Evolutionary conservation across 2,113 vertebrate species (phyloP).

Genomic region (Bungarus multicinctus): DNA sequence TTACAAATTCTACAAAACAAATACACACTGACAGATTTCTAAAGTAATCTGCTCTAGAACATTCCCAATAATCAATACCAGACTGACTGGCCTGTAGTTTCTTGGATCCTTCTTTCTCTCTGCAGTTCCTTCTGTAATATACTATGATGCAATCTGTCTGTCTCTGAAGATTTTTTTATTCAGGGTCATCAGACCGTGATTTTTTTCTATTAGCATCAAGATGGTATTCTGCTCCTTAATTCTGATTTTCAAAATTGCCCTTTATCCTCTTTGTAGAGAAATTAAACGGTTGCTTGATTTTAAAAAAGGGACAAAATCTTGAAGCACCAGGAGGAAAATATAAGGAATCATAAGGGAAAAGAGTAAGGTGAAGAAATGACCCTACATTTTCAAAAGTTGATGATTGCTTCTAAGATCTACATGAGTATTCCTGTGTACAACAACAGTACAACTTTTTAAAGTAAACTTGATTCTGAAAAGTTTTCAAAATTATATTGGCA

Average conservation of each 20-base stretch:
- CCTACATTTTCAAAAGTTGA: not conserved
- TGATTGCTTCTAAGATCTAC: not conserved
- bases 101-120: not conserved
- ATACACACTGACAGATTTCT: not conserved
- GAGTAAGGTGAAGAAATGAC: not conserved
- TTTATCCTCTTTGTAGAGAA: not conserved
- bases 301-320: not conserved
- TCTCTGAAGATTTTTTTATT: not conserved
- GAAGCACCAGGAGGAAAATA: not conserved
- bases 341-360: not conserved
- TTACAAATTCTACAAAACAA: not conserved
- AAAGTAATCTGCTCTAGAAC: not conserved
- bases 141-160: not conserved
- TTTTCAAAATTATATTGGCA: not conserved
- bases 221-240: not conserved
- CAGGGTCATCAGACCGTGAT: not conserved
- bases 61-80: not conserved
- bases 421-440: not conserved
- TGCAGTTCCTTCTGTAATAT: not conserved
- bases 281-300: not conserved
- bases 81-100: not conserved
- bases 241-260: not conserved
- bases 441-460: not conserved
- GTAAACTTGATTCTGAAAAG: not conserved
- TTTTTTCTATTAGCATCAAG: not conserved